Evolutionary conservation across 1,140 invertebrate genomes (phyloP), one percentile per base, ranked within the genome.

Genomic region (Drosophila malerkotliana): DNA sequence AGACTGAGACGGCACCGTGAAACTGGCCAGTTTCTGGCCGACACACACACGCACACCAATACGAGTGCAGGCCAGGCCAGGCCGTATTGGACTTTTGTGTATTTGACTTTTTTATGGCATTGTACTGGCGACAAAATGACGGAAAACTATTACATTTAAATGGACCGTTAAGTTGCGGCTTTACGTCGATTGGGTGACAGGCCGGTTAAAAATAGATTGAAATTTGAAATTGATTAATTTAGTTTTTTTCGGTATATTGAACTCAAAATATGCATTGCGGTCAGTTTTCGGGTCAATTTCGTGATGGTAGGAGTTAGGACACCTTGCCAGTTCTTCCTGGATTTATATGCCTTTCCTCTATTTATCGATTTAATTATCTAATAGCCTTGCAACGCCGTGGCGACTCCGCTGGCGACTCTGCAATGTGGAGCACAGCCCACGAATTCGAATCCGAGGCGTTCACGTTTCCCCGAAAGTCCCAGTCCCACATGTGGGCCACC

Each of bases 121-220:
- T 79, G 60, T 64, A 56, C 72, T 60, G 68, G 62, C 73, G 78
- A 69, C 61, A 52, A 79, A 67, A 51, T 54, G 66, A 72, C 59
- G 60, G 74, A 74, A 69, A 77, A 82, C 69, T 78, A 69, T 82
- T 75, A 77, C 49, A 84, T 77, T 77, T 39, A 51, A 68, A 58
- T 63, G 26, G 61, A 57, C 66, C 59, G 64, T 79, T 83, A 73
- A 61, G 45, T 67, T 57, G 47, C 69, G 67, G 57, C 41, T 55
- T 52, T 54, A 67, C 56, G 63, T 68, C 66, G 63, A 68, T 69
- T 69, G 64, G 66, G 52, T 69, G 66, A 69, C 63, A 69, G 51
- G 51, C 66, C 63, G 26, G 66, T 69, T 68, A 66, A 80, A 76
- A 80, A 79, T 80, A 79, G 45, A 73, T 64, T 56, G 39, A 52